Base-by-base conservation (phyloP, 2,888 invertebrate species). In the Acleris holmiana region DNA sequence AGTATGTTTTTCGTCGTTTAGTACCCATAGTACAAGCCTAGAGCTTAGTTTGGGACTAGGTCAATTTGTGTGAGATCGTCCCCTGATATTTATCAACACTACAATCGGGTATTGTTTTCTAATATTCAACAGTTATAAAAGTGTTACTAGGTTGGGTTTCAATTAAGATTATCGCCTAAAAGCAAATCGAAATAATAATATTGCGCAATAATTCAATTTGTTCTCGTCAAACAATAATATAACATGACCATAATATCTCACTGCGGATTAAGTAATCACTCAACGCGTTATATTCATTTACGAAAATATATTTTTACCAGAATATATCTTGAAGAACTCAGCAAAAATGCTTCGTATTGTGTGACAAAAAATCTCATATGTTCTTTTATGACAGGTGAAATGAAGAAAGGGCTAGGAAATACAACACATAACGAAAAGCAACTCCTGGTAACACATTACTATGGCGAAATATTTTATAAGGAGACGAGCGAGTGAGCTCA, bases 391-490 rank as follows among this genome's bases (percentile, higher is more conserved):
- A 65, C 65, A 65, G 65, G 55, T 65, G 59, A 49, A 65, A 65
- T 65, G 65, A 65, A 65, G 65, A 64, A 54, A 54, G 55, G 65
- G 49, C 46, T 65, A 65, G 60, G 54, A 55, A 65, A 65, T 60
- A 65, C 50, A 62, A 57, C 59, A 65, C 60, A 55, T 55, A 65
- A 60, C 60, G 60, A 60, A 65, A 65, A 65, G 54, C 50, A 60
- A 54, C 54, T 50, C 55, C 21, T 44, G 59, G 59, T 46, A 64
- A 65, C 55, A 65, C 54, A 61, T 65, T 65, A 65, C 55, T 55
- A 60, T 19, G 55, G 46, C 60, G 55, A 60, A 60, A 65, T 65
- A 65, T 65, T 65, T 68, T 67, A 67, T 63, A 68, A 60, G 63
- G 35, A 64, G 55, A 57, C 61, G 67, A 55, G 53, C 53, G 61